Evolutionary conservation across 2,797 vertebrate genomes (phyloP), one percentile per base, ranked within the genome.

Genomic region (Novumbra hubbsi): DNA sequence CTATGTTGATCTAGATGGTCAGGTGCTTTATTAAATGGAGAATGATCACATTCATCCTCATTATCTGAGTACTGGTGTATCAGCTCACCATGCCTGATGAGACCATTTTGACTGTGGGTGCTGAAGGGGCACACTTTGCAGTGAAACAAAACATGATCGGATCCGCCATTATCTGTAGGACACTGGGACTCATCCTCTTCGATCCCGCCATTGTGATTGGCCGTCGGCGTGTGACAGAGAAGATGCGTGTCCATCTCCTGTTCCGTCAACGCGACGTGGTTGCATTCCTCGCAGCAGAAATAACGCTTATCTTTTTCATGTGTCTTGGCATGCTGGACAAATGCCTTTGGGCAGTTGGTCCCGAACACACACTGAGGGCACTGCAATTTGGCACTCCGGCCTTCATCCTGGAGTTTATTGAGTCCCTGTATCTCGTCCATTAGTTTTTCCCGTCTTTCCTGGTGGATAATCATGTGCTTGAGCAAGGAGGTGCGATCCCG

Each of bases 381-480:
- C n/a, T 92, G 94, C 52, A 93, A 89, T 21, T 92, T 81, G 64
- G 92, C 92, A 68, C 88, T 93, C 83, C 92, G 86, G 75, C 93
- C 95, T 92, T 95, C 93, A 76, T 93, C 92, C 79, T 93, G 93
- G 68, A 92, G 89, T 80, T 95, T 94, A 81, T 94, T 95, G 78
- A 96, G 88, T 83, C 95, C 95, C 81, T 96, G 95, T 83, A 98
- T 96, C 91, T 96, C 95, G 84, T 94, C 93, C 94, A 95, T 95
- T 85, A 96, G 88, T 84, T 95, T 94, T 85, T 97, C 94, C 72
- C 94, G 92, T 85, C 92, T 92, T 84, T 96, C 94, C 89, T 94
- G 93, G 90, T 98, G 97, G 92, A 98, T 98, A 90, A 97, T 95
- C 94, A 97, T 96, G 88, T 96, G 95, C 82, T 95, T 97, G 78